A percentile compares a stretch with the other conserved stretches of the same genome.
These are phyloP conservation scores for Odontocerum albicorne DNA, from an alignment of 2,888 invertebrate genomes.

Conservation along the genomic window DNA sequence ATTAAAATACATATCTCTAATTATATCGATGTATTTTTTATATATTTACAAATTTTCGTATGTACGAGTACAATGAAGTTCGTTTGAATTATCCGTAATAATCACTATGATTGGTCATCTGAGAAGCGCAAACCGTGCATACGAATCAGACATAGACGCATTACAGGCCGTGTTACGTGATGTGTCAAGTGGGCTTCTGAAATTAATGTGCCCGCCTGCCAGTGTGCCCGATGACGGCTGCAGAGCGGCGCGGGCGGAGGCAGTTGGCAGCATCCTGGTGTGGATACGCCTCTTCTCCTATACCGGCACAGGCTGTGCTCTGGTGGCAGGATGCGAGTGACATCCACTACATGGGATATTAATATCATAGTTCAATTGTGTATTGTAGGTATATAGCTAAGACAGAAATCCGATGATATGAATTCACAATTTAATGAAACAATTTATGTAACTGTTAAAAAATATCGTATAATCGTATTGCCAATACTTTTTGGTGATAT, in stretches of 20 bases:
- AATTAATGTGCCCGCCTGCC: slow-evolving; percentile 29
- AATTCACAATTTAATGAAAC: too few relatives aligned
- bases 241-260: slow-evolving; percentile 7
- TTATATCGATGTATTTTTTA: too few relatives aligned
- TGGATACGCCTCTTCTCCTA: not conserved
- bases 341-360: slow-evolving; percentile 19
- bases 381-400: too few relatives aligned
- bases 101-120: too few relatives aligned
- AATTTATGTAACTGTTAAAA: too few relatives aligned
- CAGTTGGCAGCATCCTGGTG: slow-evolving; percentile 12
- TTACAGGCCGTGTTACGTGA: slow-evolving; percentile 27
- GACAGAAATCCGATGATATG: too few relatives aligned
- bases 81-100: too few relatives aligned
- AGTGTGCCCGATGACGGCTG: slow-evolving; percentile 26
- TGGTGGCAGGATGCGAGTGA: slow-evolving; percentile 17
- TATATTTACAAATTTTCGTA: too few relatives aligned
- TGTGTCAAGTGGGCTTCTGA: slow-evolving; percentile 30
- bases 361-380: slow-evolving; percentile 1
- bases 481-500: too few relatives aligned
- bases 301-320: slow-evolving; percentile 2
- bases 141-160: slow-evolving; percentile 21
- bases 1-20: too few relatives aligned
- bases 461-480: too few relatives aligned
- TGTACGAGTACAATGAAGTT: too few relatives aligned
- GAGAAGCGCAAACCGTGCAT: slow-evolving; percentile 35